These are phyloP conservation scores for Deroplatys truncata DNA, from an alignment of 2,888 invertebrate species.

Conservation along the genomic window DNA sequence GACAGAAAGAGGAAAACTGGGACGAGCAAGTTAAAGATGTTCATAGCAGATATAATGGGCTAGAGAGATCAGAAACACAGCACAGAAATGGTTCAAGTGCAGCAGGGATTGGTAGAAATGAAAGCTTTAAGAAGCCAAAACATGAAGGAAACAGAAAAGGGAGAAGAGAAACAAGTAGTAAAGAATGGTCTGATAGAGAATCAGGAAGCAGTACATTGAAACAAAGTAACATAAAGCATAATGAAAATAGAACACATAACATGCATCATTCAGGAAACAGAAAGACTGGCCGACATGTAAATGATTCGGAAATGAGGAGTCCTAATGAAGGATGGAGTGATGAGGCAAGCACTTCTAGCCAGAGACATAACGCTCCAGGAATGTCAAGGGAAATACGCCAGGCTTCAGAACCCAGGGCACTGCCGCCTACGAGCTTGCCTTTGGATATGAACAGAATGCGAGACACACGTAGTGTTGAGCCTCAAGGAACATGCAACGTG, in stretches of 20 bases:
- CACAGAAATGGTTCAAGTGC: slow-evolving; percentile 14
- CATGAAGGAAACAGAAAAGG: slow-evolving; percentile 11
- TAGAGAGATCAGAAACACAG: slow-evolving; percentile 3
- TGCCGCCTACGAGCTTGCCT: slow-evolving; percentile 49
- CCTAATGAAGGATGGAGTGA: background rate
- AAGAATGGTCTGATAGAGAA: slow-evolving; percentile 30
- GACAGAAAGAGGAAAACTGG: slow-evolving; percentile 26
- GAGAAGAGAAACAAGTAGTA: background rate
- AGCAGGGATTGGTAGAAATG: background rate
- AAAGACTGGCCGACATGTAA: slow-evolving; percentile 12
- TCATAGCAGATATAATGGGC: background rate
- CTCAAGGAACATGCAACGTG: slow-evolving; percentile 42
- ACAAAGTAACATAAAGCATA: background rate
- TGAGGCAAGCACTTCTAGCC: slow-evolving; percentile 35
- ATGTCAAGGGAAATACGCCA: slow-evolving; percentile 47
- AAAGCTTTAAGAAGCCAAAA: slow-evolving; percentile 14
- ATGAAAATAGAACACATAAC: slow-evolving; percentile 30
- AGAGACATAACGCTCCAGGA: slow-evolving; percentile 27
- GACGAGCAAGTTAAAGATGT: slow-evolving; percentile 14
- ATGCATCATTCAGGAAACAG: slow-evolving; percentile 38
- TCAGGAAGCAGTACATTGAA: slow-evolving; percentile 30
- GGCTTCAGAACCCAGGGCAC: slow-evolving; percentile 62
- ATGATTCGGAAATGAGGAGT: background rate
- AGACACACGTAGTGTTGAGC: slow-evolving; percentile 69
- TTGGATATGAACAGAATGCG: slow-evolving; percentile 53